Conservation (phyloP, 2,888 invertebrate species). For the Lumbricus terrestris region DNA sequence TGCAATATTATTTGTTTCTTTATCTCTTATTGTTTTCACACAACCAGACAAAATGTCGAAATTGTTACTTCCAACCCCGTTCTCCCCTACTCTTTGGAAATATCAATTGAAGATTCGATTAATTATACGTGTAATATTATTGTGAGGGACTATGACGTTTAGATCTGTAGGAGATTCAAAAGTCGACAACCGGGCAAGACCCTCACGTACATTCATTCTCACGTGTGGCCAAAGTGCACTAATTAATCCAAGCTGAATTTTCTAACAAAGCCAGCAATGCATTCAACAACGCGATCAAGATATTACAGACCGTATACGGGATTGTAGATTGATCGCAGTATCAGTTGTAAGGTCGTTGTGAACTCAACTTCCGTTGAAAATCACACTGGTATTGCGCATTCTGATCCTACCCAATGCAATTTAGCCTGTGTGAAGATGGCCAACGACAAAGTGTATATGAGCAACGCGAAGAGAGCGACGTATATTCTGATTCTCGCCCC, state of each 20-base stretch:
- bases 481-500: background rate
- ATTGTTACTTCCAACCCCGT: no score
- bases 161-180: background rate
- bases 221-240: no score
- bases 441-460: background rate
- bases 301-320: background rate
- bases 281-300: background rate
- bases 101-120: background rate
- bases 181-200: no score
- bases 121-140: background rate
- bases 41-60: no score
- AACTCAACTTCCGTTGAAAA: background rate
- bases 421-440: background rate
- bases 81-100: background rate
- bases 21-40: no score
- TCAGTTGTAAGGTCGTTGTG: background rate
- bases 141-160: background rate
- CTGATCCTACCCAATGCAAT: background rate
- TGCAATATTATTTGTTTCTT: no score
- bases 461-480: background rate
- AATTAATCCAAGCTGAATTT: no score
- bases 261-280: no score
- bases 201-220: no score
- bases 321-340: background rate
- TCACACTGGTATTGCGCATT: background rate